Percentiles rank a stretch among this genome's conserved stretches.
Evolutionary conservation across 2,113 vertebrate species (phyloP).

Genomic region (Coreoperca whiteheadi): DNA sequence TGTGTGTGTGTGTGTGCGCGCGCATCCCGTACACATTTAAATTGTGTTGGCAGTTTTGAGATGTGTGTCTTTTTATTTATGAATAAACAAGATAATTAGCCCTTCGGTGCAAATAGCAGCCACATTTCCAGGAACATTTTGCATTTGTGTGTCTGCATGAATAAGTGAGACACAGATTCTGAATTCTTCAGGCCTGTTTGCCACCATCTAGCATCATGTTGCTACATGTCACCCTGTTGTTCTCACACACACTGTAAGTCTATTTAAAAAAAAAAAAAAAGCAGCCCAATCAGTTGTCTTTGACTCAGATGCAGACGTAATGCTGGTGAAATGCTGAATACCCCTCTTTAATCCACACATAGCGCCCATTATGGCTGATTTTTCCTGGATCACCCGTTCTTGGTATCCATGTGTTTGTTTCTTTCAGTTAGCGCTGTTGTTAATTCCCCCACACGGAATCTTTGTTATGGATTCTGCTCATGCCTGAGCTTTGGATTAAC

Average conservation of each 20-base stretch:
- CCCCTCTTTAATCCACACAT: constrained; percentile 49
- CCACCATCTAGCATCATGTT: neutral
- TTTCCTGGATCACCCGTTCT: constrained; percentile 48
- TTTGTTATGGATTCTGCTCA: constrained; percentile 75
- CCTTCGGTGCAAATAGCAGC: neutral
- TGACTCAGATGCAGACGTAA: constrained; percentile 58
- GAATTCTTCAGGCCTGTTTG: too few species aligned
- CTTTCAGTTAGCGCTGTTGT: constrained; percentile 52
- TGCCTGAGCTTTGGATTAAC: constrained; percentile 72
- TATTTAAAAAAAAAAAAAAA: constrained; percentile 1
- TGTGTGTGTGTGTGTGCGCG: neutral
- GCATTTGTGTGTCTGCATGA: neutral
- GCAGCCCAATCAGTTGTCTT: constrained; percentile 45
- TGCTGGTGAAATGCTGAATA: constrained; percentile 42
- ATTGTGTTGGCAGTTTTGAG: constrained; percentile 4
- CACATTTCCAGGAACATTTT: neutral
- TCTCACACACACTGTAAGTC: neutral
- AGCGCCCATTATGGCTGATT: constrained; percentile 43
- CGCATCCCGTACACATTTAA: neutral
- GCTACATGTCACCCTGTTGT: neutral
- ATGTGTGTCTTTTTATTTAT: neutral
- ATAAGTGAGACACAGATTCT: neutral
- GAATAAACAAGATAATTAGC: neutral
- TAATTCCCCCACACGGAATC: constrained; percentile 65
- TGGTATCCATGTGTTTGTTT: constrained; percentile 61